Conservation (phyloP, 2,797 vertebrate species). For the Gallinago stenura region DNA sequence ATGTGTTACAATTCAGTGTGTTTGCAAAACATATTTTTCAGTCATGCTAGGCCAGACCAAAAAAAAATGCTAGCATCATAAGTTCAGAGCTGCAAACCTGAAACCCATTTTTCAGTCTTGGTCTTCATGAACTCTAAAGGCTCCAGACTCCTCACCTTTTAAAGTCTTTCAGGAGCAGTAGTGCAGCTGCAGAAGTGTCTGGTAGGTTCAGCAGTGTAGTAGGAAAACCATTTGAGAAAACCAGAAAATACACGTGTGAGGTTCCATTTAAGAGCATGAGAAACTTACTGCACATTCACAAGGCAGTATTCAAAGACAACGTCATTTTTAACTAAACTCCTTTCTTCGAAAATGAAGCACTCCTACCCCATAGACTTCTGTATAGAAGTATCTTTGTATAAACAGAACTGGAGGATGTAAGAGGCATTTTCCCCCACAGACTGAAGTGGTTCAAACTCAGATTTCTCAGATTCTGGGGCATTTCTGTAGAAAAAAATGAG, state of each 20-base stretch:
- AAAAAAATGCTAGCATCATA: not conserved
- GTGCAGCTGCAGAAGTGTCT: not conserved
- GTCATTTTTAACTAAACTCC: not conserved
- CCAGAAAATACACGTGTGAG: rapidly evolving
- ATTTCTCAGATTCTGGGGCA: not conserved
- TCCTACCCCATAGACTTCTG: not conserved
- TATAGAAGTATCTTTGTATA: not conserved
- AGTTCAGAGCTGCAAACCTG: not conserved
- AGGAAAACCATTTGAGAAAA: not conserved
- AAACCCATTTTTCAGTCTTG: not conserved
- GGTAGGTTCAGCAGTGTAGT: not conserved
- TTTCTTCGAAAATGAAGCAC: not conserved
- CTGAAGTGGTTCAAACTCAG: not conserved
- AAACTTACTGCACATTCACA: not conserved
- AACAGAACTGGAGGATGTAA: not conserved
- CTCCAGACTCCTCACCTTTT: not conserved
- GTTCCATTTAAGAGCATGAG: not conserved
- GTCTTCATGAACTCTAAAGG: not conserved
- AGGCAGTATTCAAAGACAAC: not conserved
- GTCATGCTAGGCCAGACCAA: not conserved
- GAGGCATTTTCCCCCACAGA: not conserved
- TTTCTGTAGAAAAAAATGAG: not conserved
- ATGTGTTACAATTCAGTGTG: not conserved
- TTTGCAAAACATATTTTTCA: not conserved
- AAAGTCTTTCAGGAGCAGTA: not conserved